Percentiles rank a stretch among this genome's conserved stretches.
Evolutionary conservation across 2,113 vertebrate species (phyloP).

Genomic region (Hyperopisus bebe): DNA sequence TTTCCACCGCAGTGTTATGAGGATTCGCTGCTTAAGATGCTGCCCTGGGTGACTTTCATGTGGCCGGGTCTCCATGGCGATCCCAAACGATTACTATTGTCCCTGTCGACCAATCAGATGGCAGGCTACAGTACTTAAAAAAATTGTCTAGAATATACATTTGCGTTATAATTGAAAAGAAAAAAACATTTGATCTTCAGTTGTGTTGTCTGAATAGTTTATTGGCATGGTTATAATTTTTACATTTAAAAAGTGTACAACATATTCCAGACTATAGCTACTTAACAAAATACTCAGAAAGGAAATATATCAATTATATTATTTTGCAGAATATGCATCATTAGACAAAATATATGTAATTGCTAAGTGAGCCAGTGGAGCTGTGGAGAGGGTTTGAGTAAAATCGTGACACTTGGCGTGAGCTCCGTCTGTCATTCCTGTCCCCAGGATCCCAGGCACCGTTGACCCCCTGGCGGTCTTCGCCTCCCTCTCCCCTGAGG

Average conservation of each 20-base stretch:
- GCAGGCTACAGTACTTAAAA: background rate
- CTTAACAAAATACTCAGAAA: background rate
- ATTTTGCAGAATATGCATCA: background rate
- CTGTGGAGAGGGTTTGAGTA: background rate
- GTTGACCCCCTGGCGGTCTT: constrained; percentile 88
- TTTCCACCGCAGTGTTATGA: background rate
- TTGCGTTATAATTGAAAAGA: background rate
- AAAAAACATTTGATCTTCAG: background rate
- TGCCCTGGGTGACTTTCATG: no score
- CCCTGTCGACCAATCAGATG: background rate
- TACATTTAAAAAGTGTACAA: background rate
- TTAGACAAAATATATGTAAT: background rate
- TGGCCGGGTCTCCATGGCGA: background rate
- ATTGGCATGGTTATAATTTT: background rate
- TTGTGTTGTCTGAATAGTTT: background rate
- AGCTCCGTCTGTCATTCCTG: background rate
- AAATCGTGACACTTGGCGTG: background rate
- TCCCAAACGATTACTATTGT: background rate
- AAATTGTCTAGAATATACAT: background rate
- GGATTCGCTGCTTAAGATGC: background rate
- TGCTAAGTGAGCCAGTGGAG: background rate
- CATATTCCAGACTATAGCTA: background rate
- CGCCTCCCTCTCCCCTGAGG: constrained; percentile 89
- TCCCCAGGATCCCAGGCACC: constrained; percentile 78
- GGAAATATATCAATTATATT: background rate